These are phyloP conservation scores for Eupithecia insigniata DNA, from an alignment of 2,888 invertebrate genomes.

Conservation along the genomic window DNA sequence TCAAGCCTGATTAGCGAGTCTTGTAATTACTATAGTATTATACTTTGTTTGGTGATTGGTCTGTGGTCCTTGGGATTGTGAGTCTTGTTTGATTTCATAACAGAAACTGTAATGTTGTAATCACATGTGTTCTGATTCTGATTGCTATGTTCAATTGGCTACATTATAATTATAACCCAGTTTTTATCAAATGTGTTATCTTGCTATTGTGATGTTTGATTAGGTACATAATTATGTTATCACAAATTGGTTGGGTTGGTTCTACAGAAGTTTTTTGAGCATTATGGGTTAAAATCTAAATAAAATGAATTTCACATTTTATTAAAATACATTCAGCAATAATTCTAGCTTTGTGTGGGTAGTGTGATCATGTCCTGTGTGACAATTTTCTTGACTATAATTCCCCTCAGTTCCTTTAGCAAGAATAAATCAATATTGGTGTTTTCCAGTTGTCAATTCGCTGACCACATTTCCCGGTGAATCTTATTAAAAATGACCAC, in stretches of 20 bases:
- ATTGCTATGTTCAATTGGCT: background rate
- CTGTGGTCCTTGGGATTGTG: conserved; percentile 43
- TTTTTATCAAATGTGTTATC: background rate
- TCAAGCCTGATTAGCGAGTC: conserved; percentile 62
- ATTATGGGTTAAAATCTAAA: background rate
- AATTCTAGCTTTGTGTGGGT: background rate
- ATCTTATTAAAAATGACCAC: conserved; percentile 55
- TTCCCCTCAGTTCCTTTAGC: background rate
- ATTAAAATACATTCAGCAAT: background rate
- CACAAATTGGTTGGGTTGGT: background rate
- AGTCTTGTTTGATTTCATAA: conserved; percentile 28
- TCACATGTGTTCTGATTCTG: background rate
- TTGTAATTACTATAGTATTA: no score
- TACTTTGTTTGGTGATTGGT: conserved; percentile 40
- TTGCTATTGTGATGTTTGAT: background rate
- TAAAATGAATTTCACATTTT: background rate
- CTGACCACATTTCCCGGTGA: conserved; percentile 51
- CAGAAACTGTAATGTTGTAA: background rate
- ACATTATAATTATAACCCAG: background rate
- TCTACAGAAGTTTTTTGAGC: background rate
- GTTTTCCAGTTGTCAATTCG: conserved; percentile 61
- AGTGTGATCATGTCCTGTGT: background rate
- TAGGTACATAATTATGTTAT: background rate
- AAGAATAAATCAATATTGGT: background rate
- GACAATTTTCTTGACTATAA: background rate